Conservation (phyloP, 1,140 invertebrate species). For the Drosophila ogumai region DNA sequence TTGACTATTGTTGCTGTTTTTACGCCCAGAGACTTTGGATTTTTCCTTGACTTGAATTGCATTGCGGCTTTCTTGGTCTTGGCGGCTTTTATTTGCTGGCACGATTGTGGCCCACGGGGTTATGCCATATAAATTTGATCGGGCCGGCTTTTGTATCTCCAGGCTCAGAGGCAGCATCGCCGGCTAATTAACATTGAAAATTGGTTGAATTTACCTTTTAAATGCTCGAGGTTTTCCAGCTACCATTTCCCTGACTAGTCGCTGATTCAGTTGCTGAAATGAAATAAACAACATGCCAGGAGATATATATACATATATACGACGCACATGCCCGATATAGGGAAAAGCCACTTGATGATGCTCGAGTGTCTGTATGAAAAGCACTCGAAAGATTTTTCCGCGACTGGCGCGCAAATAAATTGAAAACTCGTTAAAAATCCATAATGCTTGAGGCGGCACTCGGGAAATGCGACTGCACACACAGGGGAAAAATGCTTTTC, state of each 20-base stretch:
- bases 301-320: background rate
- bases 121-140: conserved; percentile 22
- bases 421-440: conserved; percentile 85
- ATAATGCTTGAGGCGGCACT: conserved; percentile 78
- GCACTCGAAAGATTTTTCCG: conserved; percentile 75
- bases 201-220: background rate
- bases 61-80: conserved; percentile 28
- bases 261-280: conserved; percentile 34
- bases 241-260: conserved; percentile 35
- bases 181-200: conserved; percentile 15
- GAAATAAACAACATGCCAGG: conserved; percentile 40
- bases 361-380: conserved; percentile 83
- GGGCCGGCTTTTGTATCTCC: conserved; percentile 6
- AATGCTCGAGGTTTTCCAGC: background rate
- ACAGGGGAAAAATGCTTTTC: conserved; percentile 15
- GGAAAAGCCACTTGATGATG: conserved; percentile 78
- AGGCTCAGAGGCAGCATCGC: conserved; percentile 1
- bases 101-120: conserved; percentile 64
- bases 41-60: conserved; percentile 23
- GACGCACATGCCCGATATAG: conserved; percentile 26
- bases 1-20: conserved; percentile 77
- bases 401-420: conserved; percentile 81
- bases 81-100: conserved; percentile 52
- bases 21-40: conserved; percentile 9
- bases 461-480: conserved; percentile 27